A percentile compares a stretch with the other conserved stretches of the same genome.
Conservation (phyloP, 2,888 invertebrate species). For the Bombylius major region DNA sequence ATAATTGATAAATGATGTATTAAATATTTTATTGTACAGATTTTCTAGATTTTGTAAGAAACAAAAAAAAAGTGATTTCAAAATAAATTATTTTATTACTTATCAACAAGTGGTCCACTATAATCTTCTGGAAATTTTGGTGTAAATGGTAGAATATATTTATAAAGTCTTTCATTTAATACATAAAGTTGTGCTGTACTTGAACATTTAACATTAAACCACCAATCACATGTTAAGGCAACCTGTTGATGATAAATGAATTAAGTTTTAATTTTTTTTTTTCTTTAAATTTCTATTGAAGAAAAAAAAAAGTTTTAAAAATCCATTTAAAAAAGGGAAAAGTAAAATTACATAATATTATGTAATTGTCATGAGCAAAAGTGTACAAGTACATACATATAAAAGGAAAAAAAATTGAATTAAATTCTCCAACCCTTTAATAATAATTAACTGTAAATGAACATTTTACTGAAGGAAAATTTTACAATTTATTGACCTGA, state of each 20-base stretch:
- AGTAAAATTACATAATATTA: neutral
- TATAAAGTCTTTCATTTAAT: conserved; percentile 75
- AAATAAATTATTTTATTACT: conserved; percentile 35
- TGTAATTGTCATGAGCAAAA: neutral
- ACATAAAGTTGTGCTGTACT: conserved; percentile 76
- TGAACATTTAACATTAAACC: conserved; percentile 82
- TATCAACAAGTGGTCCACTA: conserved; percentile 75
- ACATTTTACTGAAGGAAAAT: too few relatives aligned
- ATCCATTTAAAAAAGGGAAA: neutral
- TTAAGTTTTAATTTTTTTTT: neutral
- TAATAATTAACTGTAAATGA: too few relatives aligned
- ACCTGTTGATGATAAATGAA: conserved; percentile 35
- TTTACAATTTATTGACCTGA: too few relatives aligned
- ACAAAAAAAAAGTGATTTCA: neutral
- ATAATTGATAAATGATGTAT: neutral
- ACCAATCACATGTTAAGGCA: conserved; percentile 81
- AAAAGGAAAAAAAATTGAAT: too few relatives aligned
- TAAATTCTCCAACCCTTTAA: too few relatives aligned
- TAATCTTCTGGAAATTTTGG: conserved; percentile 86
- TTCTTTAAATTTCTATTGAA: too few relatives aligned
- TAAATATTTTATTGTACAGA: neutral
- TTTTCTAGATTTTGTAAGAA: neutral
- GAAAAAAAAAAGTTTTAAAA: neutral
- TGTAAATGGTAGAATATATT: conserved; percentile 72
- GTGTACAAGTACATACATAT: neutral